phyloP scores from a whole-genome alignment of 2,113 vertebrate genomes.

The Triplophysa rosa region DNA sequence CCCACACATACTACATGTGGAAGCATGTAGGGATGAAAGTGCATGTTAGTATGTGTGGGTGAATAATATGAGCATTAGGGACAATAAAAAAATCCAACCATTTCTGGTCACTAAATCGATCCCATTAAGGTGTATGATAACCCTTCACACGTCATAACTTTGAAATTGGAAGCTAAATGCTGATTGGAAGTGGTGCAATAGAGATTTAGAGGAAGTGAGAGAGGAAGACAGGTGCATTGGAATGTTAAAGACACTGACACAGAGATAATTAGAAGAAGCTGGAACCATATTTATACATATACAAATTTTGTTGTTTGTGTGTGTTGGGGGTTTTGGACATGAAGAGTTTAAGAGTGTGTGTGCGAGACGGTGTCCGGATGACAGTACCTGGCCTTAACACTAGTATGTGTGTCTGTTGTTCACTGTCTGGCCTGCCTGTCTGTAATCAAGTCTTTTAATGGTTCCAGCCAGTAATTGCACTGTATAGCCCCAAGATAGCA shows the following conservation, averaged over 20 bases:
- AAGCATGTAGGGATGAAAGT: constrained; percentile 35
- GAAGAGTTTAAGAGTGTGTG: background rate
- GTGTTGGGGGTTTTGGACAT: background rate
- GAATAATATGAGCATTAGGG: constrained; percentile 16
- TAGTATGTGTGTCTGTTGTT: constrained; percentile 59
- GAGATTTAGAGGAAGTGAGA: constrained; percentile 19
- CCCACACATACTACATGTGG: constrained; percentile 39
- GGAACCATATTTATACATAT: constrained; percentile 18
- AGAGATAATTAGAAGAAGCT: constrained; percentile 34
- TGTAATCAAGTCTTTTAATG: constrained; percentile 81
- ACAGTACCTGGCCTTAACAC: constrained; percentile 57
- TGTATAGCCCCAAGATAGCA: constrained; percentile 82
- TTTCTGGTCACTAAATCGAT: background rate
- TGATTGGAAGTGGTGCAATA: background rate
- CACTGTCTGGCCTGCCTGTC: constrained; percentile 66
- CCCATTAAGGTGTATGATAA: background rate
- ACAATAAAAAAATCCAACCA: background rate
- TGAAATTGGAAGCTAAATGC: background rate
- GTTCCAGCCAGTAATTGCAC: constrained; percentile 85
- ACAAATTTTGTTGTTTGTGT: background rate
- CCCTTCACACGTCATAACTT: background rate
- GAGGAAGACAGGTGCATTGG: constrained; percentile 15
- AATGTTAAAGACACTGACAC: constrained; percentile 22
- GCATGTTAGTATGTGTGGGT: constrained; percentile 2
- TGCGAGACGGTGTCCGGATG: constrained; percentile 59